Evolutionary conservation across 2,888 invertebrate genomes (phyloP).

Genomic region (Meliscaeva auricollis): DNA sequence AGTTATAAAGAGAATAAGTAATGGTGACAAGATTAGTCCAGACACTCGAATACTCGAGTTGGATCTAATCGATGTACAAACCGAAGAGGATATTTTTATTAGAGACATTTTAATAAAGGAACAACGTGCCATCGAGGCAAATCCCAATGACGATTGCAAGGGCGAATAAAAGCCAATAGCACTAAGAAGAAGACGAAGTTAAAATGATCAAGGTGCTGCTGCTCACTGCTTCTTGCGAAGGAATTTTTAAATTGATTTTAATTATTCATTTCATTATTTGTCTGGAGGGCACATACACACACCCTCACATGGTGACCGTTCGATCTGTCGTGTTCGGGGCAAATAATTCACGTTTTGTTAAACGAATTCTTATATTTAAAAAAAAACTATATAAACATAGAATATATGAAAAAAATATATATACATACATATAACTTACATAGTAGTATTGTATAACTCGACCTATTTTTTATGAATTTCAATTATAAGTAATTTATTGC

Average conservation of each 20-base stretch:
- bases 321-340: slow-evolving; percentile 20
- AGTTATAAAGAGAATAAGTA: slow-evolving; percentile 87
- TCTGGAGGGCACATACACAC: neutral
- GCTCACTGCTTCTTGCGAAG: slow-evolving; percentile 13
- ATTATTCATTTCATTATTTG: slow-evolving; percentile 19
- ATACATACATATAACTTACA: neutral
- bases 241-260: slow-evolving; percentile 19
- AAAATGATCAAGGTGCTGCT: slow-evolving; percentile 55
- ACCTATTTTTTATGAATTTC: slow-evolving; percentile 46
- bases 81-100: slow-evolving; percentile 88
- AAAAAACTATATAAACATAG: neutral
- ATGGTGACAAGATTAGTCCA: slow-evolving; percentile 87
- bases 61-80: slow-evolving; percentile 89
- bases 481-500: slow-evolving; percentile 57
- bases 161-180: neutral
- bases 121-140: slow-evolving; percentile 85
- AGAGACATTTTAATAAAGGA: slow-evolving; percentile 88
- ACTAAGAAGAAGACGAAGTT: slow-evolving; percentile 13
- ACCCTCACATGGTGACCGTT: slow-evolving; percentile 20
- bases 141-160: slow-evolving; percentile 33
- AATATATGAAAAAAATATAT: neutral
- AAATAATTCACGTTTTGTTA: slow-evolving; percentile 36
- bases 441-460: slow-evolving; percentile 12
- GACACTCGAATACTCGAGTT: slow-evolving; percentile 88
- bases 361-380: slow-evolving; percentile 13